Evolutionary conservation across 2,888 invertebrate species (phyloP), one percentile per base, ranked within the genome.

Genomic region (Sphaeridia pumilis): DNA sequence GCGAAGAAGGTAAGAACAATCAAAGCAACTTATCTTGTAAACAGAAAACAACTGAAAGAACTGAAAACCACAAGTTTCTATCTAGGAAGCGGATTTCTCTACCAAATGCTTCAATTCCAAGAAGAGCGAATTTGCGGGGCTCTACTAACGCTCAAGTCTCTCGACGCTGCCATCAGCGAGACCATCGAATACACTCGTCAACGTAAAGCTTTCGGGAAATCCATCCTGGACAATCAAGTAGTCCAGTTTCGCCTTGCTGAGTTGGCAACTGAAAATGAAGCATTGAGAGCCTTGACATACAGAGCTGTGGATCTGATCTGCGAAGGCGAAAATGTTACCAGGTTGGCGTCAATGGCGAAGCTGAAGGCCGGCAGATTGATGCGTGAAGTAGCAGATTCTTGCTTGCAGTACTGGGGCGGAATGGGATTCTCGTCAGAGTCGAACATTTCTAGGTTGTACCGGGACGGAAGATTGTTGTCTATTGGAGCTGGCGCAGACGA

Each of bases 401-500:
- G 76, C 65, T 67, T 77, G 17, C 75, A 77, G 68, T 76, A 67
- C 65, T 77, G 74, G 74, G 77, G 77, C 51, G 77, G 76, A n/a
- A 75, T 76, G 73, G 77, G 77, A 4, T 77, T 70, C 66, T 72
- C 74, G 3, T 69, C 70, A 46, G 75, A 76, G 41, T 25, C 71
- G 68, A 35, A 49, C 5, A 69, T 75, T 43, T 67, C 67, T 20
- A 58, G 68, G 26, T 55, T 58, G 7, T 71, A 64, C 55, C 67
- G 76, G 38, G 76, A 77, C 66, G 63, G 72, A 44, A 67, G 76
- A 2, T 66, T 76, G 17, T 46, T 74, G 31, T 76, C 75, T 5
- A 76, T 77, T 56, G 77, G 74, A n/a, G 77, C 70, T 24, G 77
- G 77, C 1, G 72, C 75, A 20, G 77, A 77, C 67, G 76, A 77